Percentiles rank a stretch among this genome's conserved stretches.
Conservation (phyloP, 2,888 invertebrate species). For the Leptura quadrifasciata region DNA sequence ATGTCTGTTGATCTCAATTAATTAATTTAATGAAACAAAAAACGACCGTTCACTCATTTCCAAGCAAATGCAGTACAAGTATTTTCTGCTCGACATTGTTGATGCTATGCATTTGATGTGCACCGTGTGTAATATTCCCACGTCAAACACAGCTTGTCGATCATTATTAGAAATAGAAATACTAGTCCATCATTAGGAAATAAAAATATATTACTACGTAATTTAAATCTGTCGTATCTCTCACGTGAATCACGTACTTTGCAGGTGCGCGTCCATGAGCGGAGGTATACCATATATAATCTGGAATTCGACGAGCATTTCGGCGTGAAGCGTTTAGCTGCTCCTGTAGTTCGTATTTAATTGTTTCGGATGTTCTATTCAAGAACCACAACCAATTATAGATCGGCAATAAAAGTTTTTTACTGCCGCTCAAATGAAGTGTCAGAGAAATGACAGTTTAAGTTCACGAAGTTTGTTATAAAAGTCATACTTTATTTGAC, state of each 20-base stretch:
- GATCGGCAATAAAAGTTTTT: no score
- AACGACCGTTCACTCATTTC: neutral
- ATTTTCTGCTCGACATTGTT: neutral
- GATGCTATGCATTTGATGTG: neutral
- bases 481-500: no score
- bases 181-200: neutral
- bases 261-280: slow-evolving; percentile 1
- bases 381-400: no score
- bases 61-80: neutral
- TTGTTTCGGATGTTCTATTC: no score
- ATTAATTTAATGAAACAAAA: no score
- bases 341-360: no score
- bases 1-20: neutral
- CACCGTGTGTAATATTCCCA: neutral
- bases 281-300: neutral
- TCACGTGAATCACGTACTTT: slow-evolving; percentile 2
- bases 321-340: no score
- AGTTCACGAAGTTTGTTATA: no score
- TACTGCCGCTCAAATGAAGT: no score
- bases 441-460: no score
- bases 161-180: neutral
- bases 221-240: slow-evolving; percentile 1
- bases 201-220: slow-evolving; percentile 1
- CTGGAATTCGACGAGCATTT: no score
- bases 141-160: neutral